A percentile compares a stretch with the other conserved stretches of the same genome.
Evolutionary conservation across 2,113 vertebrate genomes (phyloP).

Genomic region (Paradisaea rubra): DNA sequence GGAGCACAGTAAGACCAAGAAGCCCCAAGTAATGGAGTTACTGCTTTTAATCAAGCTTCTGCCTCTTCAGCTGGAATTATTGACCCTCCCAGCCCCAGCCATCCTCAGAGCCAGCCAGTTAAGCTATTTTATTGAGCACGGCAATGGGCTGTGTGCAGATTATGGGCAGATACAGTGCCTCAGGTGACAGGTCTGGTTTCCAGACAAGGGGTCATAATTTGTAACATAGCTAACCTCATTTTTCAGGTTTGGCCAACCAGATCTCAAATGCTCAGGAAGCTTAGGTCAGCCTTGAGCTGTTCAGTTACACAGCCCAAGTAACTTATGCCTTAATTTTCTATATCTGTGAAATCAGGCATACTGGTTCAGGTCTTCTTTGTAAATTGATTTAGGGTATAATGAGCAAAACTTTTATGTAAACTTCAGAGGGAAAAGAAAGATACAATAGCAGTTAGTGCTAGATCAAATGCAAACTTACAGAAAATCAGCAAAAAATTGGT

Average conservation of each 20-base stretch:
- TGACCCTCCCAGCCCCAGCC: not conserved
- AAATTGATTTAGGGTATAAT: not conserved
- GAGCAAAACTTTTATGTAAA: not conserved
- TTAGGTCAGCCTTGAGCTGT: not conserved
- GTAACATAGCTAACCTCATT: not conserved
- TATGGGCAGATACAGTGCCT: not conserved
- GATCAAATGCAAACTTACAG: not conserved
- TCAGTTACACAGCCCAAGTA: not conserved
- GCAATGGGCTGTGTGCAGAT: not conserved
- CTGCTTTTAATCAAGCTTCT: not conserved
- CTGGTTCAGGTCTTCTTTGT: not conserved
- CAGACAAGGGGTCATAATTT: not conserved
- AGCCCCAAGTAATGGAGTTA: not conserved
- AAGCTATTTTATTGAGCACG: not conserved
- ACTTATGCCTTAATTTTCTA: not conserved
- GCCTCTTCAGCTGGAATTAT: not conserved
- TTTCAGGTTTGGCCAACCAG: not conserved
- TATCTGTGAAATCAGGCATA: not conserved
- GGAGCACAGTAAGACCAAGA: not conserved
- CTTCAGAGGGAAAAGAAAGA: not conserved
- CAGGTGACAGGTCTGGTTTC: not conserved
- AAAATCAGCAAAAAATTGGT: not conserved
- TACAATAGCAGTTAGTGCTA: not conserved
- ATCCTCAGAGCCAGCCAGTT: not conserved
- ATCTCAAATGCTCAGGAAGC: not conserved